Conservation (phyloP, 2,888 invertebrate species). For the Chromoteleia sp. region DNA sequence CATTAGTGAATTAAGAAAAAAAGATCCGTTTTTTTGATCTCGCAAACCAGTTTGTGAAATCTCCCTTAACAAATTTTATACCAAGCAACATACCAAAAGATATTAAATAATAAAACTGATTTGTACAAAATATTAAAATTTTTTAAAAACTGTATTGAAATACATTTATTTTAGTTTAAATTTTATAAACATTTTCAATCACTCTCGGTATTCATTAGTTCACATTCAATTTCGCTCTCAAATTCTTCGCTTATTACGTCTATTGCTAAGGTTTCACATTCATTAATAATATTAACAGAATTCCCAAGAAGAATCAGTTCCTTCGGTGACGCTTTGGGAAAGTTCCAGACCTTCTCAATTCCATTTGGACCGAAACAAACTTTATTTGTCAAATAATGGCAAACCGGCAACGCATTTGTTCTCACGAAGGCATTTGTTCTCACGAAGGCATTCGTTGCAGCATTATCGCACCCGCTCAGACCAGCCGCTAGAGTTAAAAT, state of each 20-base stretch:
- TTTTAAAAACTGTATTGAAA: too few relatives aligned
- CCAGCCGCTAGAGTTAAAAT: slow-evolving; percentile 76
- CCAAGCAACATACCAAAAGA: too few relatives aligned
- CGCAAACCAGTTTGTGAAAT: too few relatives aligned
- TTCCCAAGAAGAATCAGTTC: slow-evolving; percentile 77
- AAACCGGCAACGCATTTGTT: slow-evolving; percentile 77
- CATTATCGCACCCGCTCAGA: slow-evolving; percentile 73
- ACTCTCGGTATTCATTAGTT: neutral
- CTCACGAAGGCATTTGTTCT: slow-evolving; percentile 77
- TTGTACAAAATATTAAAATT: too few relatives aligned
- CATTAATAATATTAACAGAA: slow-evolving; percentile 76
- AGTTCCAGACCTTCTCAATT: slow-evolving; percentile 74
- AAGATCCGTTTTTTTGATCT: too few relatives aligned
- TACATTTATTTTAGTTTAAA: too few relatives aligned
- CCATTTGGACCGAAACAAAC: slow-evolving; percentile 78
- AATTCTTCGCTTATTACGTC: slow-evolving; percentile 10
- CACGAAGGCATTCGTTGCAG: too few relatives aligned
- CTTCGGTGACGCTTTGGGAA: slow-evolving; percentile 77
- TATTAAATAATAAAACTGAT: too few relatives aligned
- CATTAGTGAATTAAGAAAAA: too few relatives aligned
- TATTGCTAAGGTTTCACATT: slow-evolving; percentile 72
- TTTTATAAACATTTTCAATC: too few relatives aligned
- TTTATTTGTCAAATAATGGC: slow-evolving; percentile 78
- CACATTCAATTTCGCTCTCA: neutral
- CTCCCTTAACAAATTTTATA: too few relatives aligned